phyloP scores from a whole-genome alignment of 30 jellyfish, hydroid and myxozoan species.

The Pelagia noctiluca region DNA sequence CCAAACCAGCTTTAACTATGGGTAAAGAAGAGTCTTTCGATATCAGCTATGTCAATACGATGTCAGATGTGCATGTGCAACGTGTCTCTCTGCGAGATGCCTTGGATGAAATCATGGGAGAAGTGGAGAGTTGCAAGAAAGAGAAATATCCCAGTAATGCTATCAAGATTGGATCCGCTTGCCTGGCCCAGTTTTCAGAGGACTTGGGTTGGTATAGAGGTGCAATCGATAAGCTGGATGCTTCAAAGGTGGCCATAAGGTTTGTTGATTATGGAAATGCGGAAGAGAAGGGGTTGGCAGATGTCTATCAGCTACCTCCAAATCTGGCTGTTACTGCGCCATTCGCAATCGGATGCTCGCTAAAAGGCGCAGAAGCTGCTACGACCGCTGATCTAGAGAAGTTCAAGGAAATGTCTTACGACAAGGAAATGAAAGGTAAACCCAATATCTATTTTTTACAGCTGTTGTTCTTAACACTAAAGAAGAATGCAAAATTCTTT shows the following conservation, averaged over 20 bases:
- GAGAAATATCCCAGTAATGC: not conserved
- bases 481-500: no score
- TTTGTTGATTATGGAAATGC: slow-evolving; percentile 61
- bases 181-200: slow-evolving; percentile 48
- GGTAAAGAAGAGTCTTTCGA: slow-evolving; percentile 7
- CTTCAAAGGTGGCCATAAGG: slow-evolving; percentile 7
- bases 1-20: no score
- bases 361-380: slow-evolving; percentile 8
- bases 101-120: slow-evolving; percentile 20
- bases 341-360: slow-evolving; percentile 14
- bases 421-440: slow-evolving; percentile 20
- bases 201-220: slow-evolving; percentile 60
- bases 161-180: slow-evolving; percentile 33
- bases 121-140: not conserved
- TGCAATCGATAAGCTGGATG: slow-evolving; percentile 8
- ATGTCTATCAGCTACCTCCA: slow-evolving; percentile 17
- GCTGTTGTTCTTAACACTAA: no score
- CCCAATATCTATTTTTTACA: no score
- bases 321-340: slow-evolving; percentile 11
- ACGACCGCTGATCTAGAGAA: slow-evolving; percentile 1
- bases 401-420: slow-evolving; percentile 9
- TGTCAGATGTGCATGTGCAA: slow-evolving; percentile 36
- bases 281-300: slow-evolving; percentile 18
- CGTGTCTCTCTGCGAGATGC: slow-evolving; percentile 17
- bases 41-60: slow-evolving; percentile 29